Base-by-base conservation (phyloP, 2,797 vertebrate species). In the Gymnothorax reevesii region DNA sequence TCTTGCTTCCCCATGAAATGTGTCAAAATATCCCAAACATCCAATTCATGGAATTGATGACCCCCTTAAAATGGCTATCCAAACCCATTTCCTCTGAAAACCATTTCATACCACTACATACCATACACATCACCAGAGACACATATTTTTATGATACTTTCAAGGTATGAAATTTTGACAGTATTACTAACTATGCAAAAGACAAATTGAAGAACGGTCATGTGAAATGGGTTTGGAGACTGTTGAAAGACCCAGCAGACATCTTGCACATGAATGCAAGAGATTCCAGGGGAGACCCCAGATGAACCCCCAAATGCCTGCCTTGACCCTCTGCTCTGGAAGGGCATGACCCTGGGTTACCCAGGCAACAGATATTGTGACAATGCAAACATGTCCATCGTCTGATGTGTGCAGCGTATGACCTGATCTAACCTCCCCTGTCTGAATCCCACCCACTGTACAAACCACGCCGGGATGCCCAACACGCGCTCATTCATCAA, bases 341-440 rank as follows among this genome's bases (percentile, higher is more conserved):
- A 2, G 33, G 33, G 33, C 33, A 42, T 20, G 77, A 86, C 77
- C 85, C 25, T 20, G 17, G 25, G 27, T 73, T 54, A 13, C 33
- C 17, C 2, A 33, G 25, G 52, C 25, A 7, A 57, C 12, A 60
- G 60, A 49, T 55, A 20, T 4, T 13, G 8, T 25, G 55, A 27
- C 80, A 83, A 86, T 22, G 82, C 80, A 86, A 86, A 83, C 86
- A 83, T 33, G 55, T 57, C 20, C 79, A 42, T 42, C 33, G 33
- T 42, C 33, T 42, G 33, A 42, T 42, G 33, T 42, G 33, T 42
- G 33, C 2, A 42, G 33, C 33, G 33, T 42, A 42, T 42, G 33
- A 42, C 33, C 33, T 42, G 33, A 42, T 27, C 71, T 33, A 49
- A 42, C 4, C 25, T 15, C 33, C 75, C 49, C 75, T 7, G 17